Evolutionary conservation across 2,797 vertebrate genomes (phyloP), one percentile per base, ranked within the genome.

Genomic region (Falco berigora): DNA sequence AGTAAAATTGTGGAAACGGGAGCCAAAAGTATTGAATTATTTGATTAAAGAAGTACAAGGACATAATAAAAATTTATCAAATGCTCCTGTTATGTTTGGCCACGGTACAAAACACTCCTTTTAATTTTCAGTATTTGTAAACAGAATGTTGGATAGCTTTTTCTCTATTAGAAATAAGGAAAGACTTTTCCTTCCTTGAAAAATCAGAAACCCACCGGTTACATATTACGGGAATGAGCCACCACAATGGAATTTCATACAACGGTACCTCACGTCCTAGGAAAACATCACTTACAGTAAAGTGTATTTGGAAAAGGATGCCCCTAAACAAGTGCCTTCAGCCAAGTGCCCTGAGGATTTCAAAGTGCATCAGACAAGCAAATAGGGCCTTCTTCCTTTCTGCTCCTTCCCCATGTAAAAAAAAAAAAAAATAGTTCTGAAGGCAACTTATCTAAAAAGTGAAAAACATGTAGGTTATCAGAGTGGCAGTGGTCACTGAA

Each of bases 21-120:
- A 93, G 75, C 63, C 81, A 96, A 96, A 93, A 95, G 56, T 6
- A 86, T 69, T 91, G 52, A 95, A 87, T 66, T 47, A 62, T 88
- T 96, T 96, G 74, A 76, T 62, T 86, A 82, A 86, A 95, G 40
- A 77, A 72, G n/a, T 34, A 77, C 46, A 92, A 87, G 52, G 52
- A 58, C 25, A 83, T 76, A 83, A 73, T 49, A 72, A 73, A 68
- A 87, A 81, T 92, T 93, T 94, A 92, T 83, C 84, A 96, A 68
- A 72, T 38, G 18, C 11, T 76, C 49, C 66, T 86, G 53, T 67
- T 82, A 34, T 49, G 69, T 68, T 91, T 91, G 71, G 94, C 78
- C n/a, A 72, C 71, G 32, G 76, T 72, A 96, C 44, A 96, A 94
- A 93, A 28, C 20, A 21, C 12, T 90, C 53, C 25, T 58, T 94